Percentiles rank a stretch among this genome's conserved stretches.
These are phyloP conservation scores for Gambusia yucatana DNA, from an alignment of 2,797 vertebrate species.

Conservation along the genomic window DNA sequence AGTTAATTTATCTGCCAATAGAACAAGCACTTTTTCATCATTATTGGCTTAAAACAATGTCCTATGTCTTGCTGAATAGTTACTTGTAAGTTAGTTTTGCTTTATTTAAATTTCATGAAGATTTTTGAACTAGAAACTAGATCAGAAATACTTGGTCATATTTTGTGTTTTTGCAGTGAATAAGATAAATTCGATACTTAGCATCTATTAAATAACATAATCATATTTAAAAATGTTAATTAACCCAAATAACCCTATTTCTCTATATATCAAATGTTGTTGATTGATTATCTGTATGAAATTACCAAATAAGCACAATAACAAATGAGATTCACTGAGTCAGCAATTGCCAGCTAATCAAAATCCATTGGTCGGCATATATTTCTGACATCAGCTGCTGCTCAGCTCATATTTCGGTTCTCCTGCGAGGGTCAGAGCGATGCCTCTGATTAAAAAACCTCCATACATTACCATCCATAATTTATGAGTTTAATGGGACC, in stretches of 20 bases:
- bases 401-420: conserved; percentile 33
- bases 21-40: too few species aligned
- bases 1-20: too few species aligned
- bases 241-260: neutral
- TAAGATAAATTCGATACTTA: neutral
- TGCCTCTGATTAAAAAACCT: conserved; percentile 68
- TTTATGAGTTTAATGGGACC: conserved; percentile 71
- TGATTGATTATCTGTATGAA: neutral
- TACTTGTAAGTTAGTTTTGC: too few species aligned
- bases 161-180: too few species aligned
- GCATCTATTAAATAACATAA: neutral
- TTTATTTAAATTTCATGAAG: too few species aligned
- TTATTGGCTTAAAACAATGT: too few species aligned
- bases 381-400: conserved; percentile 42
- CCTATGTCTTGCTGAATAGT: too few species aligned
- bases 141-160: too few species aligned
- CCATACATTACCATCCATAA: conserved; percentile 73
- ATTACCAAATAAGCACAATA: neutral
- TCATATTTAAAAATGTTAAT: neutral
- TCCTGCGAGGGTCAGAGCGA: conserved; percentile 50
- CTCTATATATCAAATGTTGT: too few species aligned
- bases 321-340: conserved; percentile 19
- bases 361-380: conserved; percentile 17
- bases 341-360: conserved; percentile 2
- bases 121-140: too few species aligned